These are phyloP conservation scores for Pangasius macronema DNA, from an alignment of 2,797 vertebrate genomes.

Conservation along the genomic window DNA sequence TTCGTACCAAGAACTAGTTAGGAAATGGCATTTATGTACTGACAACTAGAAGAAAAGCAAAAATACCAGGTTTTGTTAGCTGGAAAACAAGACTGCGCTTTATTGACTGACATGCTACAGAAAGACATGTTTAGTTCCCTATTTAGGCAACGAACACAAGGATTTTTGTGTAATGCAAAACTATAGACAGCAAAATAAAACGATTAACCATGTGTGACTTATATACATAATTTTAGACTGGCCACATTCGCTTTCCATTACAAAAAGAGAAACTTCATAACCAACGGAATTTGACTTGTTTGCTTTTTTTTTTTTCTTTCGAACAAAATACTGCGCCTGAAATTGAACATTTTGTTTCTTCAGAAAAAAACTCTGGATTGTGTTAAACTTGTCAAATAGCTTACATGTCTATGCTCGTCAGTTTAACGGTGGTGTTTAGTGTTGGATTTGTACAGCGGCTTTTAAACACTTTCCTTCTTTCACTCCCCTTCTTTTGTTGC, in stretches of 20 bases:
- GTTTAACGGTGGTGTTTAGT: constrained; percentile 33
- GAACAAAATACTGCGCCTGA: constrained; percentile 23
- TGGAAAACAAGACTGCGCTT: constrained; percentile 80
- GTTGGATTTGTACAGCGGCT: constrained; percentile 41
- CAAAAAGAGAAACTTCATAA: constrained; percentile 60
- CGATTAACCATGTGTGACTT: constrained; percentile 47
- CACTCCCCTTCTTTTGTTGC: background rate
- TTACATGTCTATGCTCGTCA: background rate
- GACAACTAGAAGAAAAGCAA: constrained; percentile 72
- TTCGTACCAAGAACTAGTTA: constrained; percentile 65
- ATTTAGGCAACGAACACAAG: constrained; percentile 81
- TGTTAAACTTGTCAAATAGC: background rate
- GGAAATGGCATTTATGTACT: constrained; percentile 66
- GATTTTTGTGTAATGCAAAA: constrained; percentile 72
- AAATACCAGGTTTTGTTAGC: constrained; percentile 77
- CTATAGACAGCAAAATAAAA: constrained; percentile 65
- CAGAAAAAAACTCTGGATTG: background rate
- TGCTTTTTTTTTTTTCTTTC: constrained; percentile 13
- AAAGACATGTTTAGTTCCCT: constrained; percentile 80
- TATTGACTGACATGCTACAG: constrained; percentile 78
- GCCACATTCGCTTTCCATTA: constrained; percentile 63
- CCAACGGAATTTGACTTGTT: background rate
- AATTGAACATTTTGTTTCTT: constrained; percentile 5
- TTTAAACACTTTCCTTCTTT: constrained; percentile 60
- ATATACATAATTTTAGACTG: constrained; percentile 75